A percentile compares a stretch with the other conserved stretches of the same genome.
Conservation (phyloP, 2,113 vertebrate species). For the Morone chrysops region DNA sequence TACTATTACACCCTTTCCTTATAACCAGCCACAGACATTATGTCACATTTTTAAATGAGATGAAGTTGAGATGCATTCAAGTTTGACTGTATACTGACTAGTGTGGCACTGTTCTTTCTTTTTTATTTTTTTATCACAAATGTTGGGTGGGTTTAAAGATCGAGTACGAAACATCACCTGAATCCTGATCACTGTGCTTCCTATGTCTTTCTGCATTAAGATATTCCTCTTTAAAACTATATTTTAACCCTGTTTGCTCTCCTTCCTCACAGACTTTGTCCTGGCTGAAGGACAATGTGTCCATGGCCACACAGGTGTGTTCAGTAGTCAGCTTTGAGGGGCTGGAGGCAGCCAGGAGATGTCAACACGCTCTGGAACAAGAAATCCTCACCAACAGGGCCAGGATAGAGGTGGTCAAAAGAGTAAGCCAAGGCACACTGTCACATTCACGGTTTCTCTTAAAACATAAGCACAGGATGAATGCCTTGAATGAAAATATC, state of each 20-base stretch:
- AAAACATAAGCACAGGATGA: slow-evolving; percentile 28
- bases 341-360: slow-evolving; percentile 73
- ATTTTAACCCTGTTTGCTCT: neutral
- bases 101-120: slow-evolving; percentile 21
- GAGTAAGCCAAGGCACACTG: slow-evolving; percentile 68
- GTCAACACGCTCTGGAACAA: slow-evolving; percentile 77
- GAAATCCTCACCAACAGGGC: slow-evolving; percentile 79
- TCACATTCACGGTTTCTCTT: slow-evolving; percentile 41
- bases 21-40: slow-evolving; percentile 53
- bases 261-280: slow-evolving; percentile 77
- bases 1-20: slow-evolving; percentile 39
- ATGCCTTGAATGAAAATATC: slow-evolving; percentile 23
- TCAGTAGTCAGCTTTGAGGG: slow-evolving; percentile 60
- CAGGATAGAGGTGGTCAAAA: slow-evolving; percentile 79
- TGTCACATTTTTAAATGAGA: slow-evolving; percentile 51
- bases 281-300: slow-evolving; percentile 82
- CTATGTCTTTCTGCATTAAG: neutral
- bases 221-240: slow-evolving; percentile 5
- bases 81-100: neutral
- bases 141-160: slow-evolving; percentile 18
- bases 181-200: slow-evolving; percentile 1
- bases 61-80: slow-evolving; percentile 12
- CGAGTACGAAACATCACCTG: slow-evolving; percentile 2
- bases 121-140: slow-evolving; percentile 23
- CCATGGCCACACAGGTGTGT: slow-evolving; percentile 69